Conservation (phyloP, 2,113 vertebrate genomes). For the Rhineura floridana region DNA sequence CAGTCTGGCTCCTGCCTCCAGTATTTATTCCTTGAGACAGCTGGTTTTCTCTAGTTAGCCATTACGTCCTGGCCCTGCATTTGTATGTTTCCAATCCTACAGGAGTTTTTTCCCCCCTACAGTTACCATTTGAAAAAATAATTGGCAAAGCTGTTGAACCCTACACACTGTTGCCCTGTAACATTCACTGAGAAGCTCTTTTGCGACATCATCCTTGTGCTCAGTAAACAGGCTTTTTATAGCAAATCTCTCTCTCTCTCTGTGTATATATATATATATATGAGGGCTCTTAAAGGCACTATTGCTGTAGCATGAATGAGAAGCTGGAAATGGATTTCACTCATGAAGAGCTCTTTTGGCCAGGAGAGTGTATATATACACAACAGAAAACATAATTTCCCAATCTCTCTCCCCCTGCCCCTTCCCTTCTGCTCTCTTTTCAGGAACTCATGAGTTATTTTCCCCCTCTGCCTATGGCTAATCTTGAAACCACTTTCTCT, state of each 20-base stretch:
- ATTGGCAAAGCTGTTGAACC: slow-evolving; percentile 30
- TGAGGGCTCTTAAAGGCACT: slow-evolving; percentile 53
- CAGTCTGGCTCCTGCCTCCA: too few species aligned
- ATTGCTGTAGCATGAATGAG: slow-evolving; percentile 51
- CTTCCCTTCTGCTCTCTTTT: slow-evolving; percentile 8
- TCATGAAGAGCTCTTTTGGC: slow-evolving; percentile 42
- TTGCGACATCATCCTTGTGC: background rate
- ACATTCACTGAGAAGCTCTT: slow-evolving; percentile 25
- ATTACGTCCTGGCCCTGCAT: too few species aligned
- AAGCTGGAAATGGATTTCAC: slow-evolving; percentile 61
- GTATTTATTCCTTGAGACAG: too few species aligned
- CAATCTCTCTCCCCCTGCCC: slow-evolving; percentile 43
- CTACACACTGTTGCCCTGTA: slow-evolving; percentile 22
- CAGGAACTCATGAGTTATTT: background rate
- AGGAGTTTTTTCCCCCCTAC: background rate
- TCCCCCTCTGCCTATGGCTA: background rate
- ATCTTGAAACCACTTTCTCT: background rate
- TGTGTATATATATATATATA: too few species aligned
- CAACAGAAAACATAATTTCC: slow-evolving; percentile 53
- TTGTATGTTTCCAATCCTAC: background rate
- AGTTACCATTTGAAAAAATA: background rate
- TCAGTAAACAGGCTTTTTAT: slow-evolving; percentile 39
- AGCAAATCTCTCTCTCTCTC: too few species aligned
- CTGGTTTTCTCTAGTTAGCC: too few species aligned
- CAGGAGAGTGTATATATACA: slow-evolving; percentile 36